Evolutionary conservation across 1,140 invertebrate species (phyloP), one percentile per base, ranked within the genome.

Genomic region (Drosophila triauraria): DNA sequence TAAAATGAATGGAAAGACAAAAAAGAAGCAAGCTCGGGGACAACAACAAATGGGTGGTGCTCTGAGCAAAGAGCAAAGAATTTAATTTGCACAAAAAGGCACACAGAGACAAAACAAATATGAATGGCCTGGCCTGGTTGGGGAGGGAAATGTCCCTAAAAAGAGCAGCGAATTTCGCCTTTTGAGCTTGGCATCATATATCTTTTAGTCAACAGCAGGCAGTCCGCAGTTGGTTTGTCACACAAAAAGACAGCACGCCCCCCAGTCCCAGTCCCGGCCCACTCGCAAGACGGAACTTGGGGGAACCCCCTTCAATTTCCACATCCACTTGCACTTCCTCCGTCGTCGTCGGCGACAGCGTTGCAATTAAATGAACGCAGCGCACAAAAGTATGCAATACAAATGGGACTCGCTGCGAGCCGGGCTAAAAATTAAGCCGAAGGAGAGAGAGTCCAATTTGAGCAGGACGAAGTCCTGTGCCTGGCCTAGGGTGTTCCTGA

Each of bases 331-430:
- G 44, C 17, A 17, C 25, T 25, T 59, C 38, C 50, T 15, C 57
- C 44, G 51, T 63, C 69, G 42, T 58, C 68, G 50, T 63, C 67
- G 44, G 62, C 63, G 44, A 57, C 68, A 62, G 67, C 72, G 62
- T 65, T 85, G 82, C 84, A 87, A 87, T 88, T 88, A 88, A 87
- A 84, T 78, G 74, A 77, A 87, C 72, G 77, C 80, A 70, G 68
- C 47, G 62, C 74, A 77, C 74, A 77, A 69, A 76, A 69, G 63
- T 78, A 77, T 77, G 63, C 74, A 56, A 78, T 78, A 75, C 74
- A 84, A 84, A 85, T 75, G 78, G 54, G 48, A 32, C 54, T 71
- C 60, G 59, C 62, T 69, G 62, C 53, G 47, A 61, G 40, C 12
- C 40, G 38, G 35, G 50, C 67, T 78, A 64, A 71, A 71, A 78